Evolutionary conservation across 2,888 invertebrate species (phyloP), one percentile per base, ranked within the genome.

Genomic region (Eubasilissa splendida): DNA sequence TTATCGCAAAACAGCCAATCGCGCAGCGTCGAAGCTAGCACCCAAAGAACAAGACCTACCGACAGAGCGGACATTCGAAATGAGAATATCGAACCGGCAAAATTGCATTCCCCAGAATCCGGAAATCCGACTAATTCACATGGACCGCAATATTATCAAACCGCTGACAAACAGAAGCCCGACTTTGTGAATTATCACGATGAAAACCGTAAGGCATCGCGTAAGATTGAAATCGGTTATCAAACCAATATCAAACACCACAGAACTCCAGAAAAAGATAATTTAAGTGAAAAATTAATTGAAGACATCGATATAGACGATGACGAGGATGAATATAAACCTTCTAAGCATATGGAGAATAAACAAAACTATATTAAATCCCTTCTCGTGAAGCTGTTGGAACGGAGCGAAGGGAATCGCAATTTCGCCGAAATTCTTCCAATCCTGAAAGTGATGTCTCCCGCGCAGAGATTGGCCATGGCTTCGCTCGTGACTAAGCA

Each of bases 351-450:
- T 33, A 66, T 84, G 50, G 68, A 63, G 33, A 82, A 84, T 52
- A 84, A 82, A 50, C 84, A 84, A 63, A 82, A 82, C 54, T 75
- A 80, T 22, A 86, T 93, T 22, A 90, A 91, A 84, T 90, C 90
- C 54, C 91, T 92, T 1, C 88, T 93, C 77, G 84, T 91, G 14
- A 89, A 91, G 84, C 93, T 93, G 0, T 86, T 93, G 86, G 91
- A 92, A 83, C 89, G 91, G 85, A 91, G 91, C 73, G 91, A 91
- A 56, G 90, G 93, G 70, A 90, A 91, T 22, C 91, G 92, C 82
- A 92, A 92, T 85, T 92, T 93, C 79, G 91, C 92, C 0, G 92
- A 93, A 87, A 90, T 93, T 42, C 87, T 93, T 87, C 94, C 94
- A 63, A 93, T 93, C 84, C 88, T 94, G 84, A 89, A 93, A 71